Percentiles rank a stretch among this genome's conserved stretches.
These are phyloP conservation scores for Leucophenga montana DNA, from an alignment of 2,888 invertebrate genomes.

Conservation along the genomic window DNA sequence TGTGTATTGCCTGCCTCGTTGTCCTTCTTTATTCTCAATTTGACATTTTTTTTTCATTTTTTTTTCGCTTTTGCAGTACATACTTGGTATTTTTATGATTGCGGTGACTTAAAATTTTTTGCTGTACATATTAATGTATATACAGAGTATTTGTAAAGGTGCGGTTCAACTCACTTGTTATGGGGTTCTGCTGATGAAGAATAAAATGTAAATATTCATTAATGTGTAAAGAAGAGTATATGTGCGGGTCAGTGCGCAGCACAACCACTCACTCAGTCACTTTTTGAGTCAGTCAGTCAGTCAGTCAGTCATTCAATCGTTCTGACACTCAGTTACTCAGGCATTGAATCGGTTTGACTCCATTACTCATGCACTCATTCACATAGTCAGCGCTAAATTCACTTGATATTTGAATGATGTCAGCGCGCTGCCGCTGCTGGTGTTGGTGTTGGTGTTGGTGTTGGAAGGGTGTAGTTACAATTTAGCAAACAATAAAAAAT, in stretches of 20 bases:
- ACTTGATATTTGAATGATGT: background rate
- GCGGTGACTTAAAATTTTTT: slow-evolving; percentile 65
- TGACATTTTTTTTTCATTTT: slow-evolving; percentile 15
- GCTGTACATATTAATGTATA: slow-evolving; percentile 21
- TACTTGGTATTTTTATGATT: slow-evolving; percentile 59
- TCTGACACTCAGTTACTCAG: too few relatives aligned
- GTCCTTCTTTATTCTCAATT: slow-evolving; percentile 49
- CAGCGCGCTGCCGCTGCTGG: too few relatives aligned
- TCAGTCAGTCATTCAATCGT: background rate
- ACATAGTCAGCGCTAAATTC: background rate
- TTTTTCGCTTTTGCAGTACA: slow-evolving; percentile 20
- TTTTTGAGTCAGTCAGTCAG: background rate
- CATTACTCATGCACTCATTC: too few relatives aligned
- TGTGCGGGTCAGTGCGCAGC: slow-evolving; percentile 50
- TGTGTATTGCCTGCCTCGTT: background rate
- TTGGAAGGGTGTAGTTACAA: slow-evolving; percentile 1
- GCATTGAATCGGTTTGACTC: too few relatives aligned
- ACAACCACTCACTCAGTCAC: slow-evolving; percentile 31
- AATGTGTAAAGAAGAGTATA: slow-evolving; percentile 35
- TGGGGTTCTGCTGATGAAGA: slow-evolving; percentile 42
- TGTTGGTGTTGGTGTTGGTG: background rate
- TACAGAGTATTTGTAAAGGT: background rate
- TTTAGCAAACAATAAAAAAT: background rate
- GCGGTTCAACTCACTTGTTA: background rate
- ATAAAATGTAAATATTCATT: slow-evolving; percentile 65